Conservation (phyloP, 2,888 invertebrate genomes). For the Nomada goodeniana region DNA sequence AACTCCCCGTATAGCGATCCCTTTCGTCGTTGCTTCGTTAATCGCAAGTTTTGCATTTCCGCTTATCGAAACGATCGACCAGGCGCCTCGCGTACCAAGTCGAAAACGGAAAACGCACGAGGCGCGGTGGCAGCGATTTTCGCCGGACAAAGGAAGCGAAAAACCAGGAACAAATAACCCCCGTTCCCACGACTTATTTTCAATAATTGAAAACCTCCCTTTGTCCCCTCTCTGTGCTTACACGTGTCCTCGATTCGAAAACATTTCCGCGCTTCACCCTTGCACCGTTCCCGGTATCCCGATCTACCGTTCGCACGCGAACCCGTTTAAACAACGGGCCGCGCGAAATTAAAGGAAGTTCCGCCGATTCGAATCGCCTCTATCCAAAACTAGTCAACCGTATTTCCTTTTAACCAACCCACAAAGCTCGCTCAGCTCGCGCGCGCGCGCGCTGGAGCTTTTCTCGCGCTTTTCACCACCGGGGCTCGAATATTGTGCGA, state of each 20-base stretch:
- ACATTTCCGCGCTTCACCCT: background rate
- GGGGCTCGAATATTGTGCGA: slow-evolving; percentile 1
- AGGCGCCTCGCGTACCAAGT: background rate
- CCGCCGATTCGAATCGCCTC: slow-evolving; percentile 37
- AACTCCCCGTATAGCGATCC: background rate
- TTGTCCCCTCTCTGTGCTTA: background rate
- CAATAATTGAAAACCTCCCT: slow-evolving; percentile 40
- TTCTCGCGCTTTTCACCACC: slow-evolving; percentile 1
- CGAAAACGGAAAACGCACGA: slow-evolving; percentile 1
- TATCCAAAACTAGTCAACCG: slow-evolving; percentile 60
- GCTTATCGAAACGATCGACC: background rate
- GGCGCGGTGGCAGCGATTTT: slow-evolving; percentile 16
- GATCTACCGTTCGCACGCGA: slow-evolving; percentile 22
- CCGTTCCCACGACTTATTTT: slow-evolving; percentile 34
- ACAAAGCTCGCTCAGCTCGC: slow-evolving; percentile 18
- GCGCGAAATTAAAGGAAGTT: slow-evolving; percentile 50
- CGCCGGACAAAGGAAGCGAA: background rate
- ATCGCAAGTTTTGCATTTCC: slow-evolving; percentile 28
- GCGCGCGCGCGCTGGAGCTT: background rate
- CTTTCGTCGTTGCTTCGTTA: slow-evolving; percentile 4
- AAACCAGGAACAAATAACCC: slow-evolving; percentile 7
- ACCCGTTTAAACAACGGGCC: slow-evolving; percentile 45
- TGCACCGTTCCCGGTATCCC: background rate
- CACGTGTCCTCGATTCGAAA: slow-evolving; percentile 26
- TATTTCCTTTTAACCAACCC: slow-evolving; percentile 55